Percentiles rank a stretch among this genome's conserved stretches.
Conservation (phyloP, 2,888 invertebrate genomes). For the Orthosia cruda region DNA sequence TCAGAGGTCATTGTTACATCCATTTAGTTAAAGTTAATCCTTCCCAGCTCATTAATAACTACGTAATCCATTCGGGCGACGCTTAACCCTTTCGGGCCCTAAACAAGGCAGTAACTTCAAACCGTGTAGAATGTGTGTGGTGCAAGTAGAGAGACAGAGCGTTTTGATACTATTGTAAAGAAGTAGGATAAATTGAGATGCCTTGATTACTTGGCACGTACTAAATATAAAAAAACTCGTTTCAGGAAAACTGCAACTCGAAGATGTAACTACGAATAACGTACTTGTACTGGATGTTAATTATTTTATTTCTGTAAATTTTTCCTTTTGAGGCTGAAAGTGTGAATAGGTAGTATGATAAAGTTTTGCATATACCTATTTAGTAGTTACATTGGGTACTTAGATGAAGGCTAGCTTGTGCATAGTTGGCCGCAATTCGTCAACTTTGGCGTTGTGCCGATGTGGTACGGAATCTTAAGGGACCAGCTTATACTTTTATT, state of each 20-base stretch:
- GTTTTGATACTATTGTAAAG: not conserved
- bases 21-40: conserved; percentile 66
- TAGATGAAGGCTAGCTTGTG: too few relatives aligned
- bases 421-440: too few relatives aligned
- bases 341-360: not conserved
- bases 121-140: conserved; percentile 59
- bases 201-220: not conserved
- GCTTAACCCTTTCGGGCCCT: conserved; percentile 76
- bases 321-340: not conserved
- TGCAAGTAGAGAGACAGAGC: conserved; percentile 22
- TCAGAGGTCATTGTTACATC: conserved; percentile 47
- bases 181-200: too few relatives aligned
- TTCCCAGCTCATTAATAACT: conserved; percentile 74
- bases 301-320: not conserved
- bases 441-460: too few relatives aligned
- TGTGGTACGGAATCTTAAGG: too few relatives aligned
- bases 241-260: not conserved
- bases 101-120: conserved; percentile 76
- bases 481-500: not conserved
- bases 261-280: not conserved
- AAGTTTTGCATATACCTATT: not conserved
- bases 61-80: conserved; percentile 72
- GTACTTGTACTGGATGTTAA: too few relatives aligned
- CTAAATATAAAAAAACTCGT: not conserved
- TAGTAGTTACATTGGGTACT: not conserved